Evolutionary conservation across 2,113 vertebrate genomes (phyloP).

Genomic region (Ptyas mucosa): DNA sequence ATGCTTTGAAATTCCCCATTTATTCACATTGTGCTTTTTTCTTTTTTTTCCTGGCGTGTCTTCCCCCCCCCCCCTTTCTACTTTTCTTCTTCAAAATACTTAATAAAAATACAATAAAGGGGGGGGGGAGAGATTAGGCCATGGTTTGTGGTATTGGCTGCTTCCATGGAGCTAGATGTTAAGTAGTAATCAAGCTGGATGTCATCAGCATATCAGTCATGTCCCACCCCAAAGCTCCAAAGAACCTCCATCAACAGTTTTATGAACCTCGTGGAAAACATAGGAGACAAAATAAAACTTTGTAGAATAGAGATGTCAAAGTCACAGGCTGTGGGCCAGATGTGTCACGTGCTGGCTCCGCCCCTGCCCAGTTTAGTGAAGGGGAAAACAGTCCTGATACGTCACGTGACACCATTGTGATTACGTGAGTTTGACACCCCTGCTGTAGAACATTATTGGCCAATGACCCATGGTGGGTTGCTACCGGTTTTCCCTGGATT

Average conservation of each 20-base stretch:
- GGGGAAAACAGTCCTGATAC: no score
- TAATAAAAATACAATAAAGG: neutral
- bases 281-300: neutral
- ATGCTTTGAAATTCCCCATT: neutral
- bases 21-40: neutral
- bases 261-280: neutral
- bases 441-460: neutral
- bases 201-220: neutral
- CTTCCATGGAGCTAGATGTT: neutral
- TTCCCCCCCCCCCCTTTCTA: rapidly evolving
- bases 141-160: neutral
- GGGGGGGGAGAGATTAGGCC: neutral
- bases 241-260: neutral
- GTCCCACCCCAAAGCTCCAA: neutral
- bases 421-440: no score
- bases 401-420: no score
- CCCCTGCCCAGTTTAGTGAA: no score
- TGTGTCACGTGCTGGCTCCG: no score
- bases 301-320: neutral
- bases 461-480: neutral
- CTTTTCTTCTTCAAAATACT: neutral
- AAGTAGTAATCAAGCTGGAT: neutral
- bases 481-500: no score
- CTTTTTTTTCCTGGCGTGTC: neutral
- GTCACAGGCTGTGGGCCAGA: no score